phyloP scores from a whole-genome alignment of 1,140 invertebrate species.

The Sesamia nonagrioides region DNA sequence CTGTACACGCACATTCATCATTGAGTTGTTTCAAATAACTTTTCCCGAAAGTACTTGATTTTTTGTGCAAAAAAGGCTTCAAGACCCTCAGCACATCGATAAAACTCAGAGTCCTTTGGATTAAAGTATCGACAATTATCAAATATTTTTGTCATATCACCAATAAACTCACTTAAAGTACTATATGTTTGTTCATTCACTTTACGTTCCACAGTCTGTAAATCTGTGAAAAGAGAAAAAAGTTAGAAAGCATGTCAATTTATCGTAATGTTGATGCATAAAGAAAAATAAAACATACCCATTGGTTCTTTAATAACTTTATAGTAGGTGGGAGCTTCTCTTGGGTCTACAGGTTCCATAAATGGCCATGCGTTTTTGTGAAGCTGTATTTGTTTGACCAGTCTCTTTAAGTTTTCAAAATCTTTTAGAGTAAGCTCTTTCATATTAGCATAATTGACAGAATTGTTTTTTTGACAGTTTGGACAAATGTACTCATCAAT shows the following conservation, averaged over 20 bases:
- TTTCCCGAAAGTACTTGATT: slow-evolving; percentile 94
- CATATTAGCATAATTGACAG: slow-evolving; percentile 96
- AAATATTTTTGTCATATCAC: slow-evolving; percentile 99
- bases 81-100: slow-evolving; percentile 97
- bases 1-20: slow-evolving; percentile 80
- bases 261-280: neutral
- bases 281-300: slow-evolving; percentile 90
- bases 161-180: slow-evolving; percentile 97
- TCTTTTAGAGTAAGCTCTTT: slow-evolving; percentile 94
- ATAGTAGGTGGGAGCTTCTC: slow-evolving; percentile 98
- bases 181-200: slow-evolving; percentile 95
- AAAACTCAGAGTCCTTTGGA: slow-evolving; percentile 97
- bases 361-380: slow-evolving; percentile 99
- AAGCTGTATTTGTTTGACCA: slow-evolving; percentile 97
- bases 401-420: slow-evolving; percentile 93
- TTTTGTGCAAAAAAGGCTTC: slow-evolving; percentile 98
- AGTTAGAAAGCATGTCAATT: slow-evolving; percentile 26
- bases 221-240: slow-evolving; percentile 90
- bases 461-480: slow-evolving; percentile 96
- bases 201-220: slow-evolving; percentile 96
- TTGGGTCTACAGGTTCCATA: slow-evolving; percentile 97
- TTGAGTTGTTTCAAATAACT: slow-evolving; percentile 90
- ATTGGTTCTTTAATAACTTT: slow-evolving; percentile 99
- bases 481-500: slow-evolving; percentile 99
- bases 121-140: slow-evolving; percentile 99